Conservation (phyloP, 1,140 invertebrate species). For the Drosophila virilis region DNA sequence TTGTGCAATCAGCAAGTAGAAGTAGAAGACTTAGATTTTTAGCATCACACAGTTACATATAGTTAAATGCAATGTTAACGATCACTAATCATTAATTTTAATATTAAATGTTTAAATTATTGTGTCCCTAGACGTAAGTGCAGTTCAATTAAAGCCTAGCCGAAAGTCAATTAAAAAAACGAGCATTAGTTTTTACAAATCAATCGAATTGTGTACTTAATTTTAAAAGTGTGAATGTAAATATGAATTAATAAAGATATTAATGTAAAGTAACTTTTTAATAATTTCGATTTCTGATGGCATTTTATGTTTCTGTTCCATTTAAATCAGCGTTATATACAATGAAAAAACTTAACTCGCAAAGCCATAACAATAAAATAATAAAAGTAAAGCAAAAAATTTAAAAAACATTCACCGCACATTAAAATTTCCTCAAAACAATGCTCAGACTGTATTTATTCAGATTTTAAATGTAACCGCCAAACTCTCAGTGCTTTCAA, state of each 20-base stretch:
- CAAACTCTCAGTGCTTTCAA: slow-evolving; percentile 5
- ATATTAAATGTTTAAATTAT: slow-evolving; percentile 63
- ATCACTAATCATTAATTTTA: slow-evolving; percentile 78
- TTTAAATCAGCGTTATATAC: neutral
- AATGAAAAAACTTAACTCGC: too few species aligned
- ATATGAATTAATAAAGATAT: slow-evolving; percentile 47
- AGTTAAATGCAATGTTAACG: slow-evolving; percentile 54
- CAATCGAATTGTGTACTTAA: slow-evolving; percentile 34
- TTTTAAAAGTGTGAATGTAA: slow-evolving; percentile 57
- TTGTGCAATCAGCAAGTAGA: slow-evolving; percentile 28
- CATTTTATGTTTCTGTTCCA: neutral
- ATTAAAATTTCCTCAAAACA: neutral
- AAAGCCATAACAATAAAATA: too few species aligned
- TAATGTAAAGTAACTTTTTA: slow-evolving; percentile 7
- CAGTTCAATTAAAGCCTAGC: slow-evolving; percentile 33
- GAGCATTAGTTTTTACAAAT: slow-evolving; percentile 41
- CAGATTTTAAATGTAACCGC: slow-evolving; percentile 4
- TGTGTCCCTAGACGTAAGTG: slow-evolving; percentile 35
- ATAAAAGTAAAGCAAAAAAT: neutral
- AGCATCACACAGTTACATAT: slow-evolving; percentile 7
- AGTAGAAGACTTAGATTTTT: slow-evolving; percentile 37
- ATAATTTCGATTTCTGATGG: too few species aligned
- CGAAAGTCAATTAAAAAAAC: slow-evolving; percentile 42
- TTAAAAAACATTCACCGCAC: too few species aligned
- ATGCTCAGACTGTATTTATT: too few species aligned